Conservation (phyloP, 37 sponge, comb jelly and placozoan genomes). For the Cladorhizidae sp. region DNA sequence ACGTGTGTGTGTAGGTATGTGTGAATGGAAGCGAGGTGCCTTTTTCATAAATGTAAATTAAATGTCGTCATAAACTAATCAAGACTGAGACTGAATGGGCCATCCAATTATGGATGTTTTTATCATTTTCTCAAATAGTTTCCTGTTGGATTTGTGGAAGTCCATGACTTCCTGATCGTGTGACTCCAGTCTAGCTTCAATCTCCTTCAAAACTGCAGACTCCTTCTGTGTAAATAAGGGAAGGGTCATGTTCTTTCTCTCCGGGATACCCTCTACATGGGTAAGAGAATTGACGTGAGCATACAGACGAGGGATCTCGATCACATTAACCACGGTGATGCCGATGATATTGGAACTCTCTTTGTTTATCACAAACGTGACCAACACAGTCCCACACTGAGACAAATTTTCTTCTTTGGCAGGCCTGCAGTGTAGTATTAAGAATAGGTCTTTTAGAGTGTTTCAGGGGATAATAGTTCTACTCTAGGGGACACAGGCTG, state of each 20-base stretch:
- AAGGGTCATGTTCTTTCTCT: slow-evolving; percentile 5
- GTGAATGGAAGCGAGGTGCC: no score
- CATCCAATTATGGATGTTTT: no score
- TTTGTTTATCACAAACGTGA: neutral
- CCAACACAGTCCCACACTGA: neutral
- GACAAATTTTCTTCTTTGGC: neutral
- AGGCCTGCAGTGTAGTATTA: neutral
- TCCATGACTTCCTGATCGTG: neutral
- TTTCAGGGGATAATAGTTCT: no score
- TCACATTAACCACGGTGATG: neutral
- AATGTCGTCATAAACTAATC: no score
- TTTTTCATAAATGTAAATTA: no score
- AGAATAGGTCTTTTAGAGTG: no score
- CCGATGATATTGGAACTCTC: neutral
- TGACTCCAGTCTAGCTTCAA: neutral
- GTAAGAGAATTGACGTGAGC: neutral
- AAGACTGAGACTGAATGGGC: no score
- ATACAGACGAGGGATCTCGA: neutral
- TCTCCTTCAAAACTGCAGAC: neutral
- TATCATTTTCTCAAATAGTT: slow-evolving; percentile 11
- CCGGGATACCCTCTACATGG: neutral
- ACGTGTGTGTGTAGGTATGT: no score
- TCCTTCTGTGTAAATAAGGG: neutral
- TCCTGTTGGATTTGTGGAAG: neutral
- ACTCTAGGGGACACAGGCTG: no score